Conservation (phyloP, 2,888 invertebrate species). For the Eudasyphora cyanicolor region DNA sequence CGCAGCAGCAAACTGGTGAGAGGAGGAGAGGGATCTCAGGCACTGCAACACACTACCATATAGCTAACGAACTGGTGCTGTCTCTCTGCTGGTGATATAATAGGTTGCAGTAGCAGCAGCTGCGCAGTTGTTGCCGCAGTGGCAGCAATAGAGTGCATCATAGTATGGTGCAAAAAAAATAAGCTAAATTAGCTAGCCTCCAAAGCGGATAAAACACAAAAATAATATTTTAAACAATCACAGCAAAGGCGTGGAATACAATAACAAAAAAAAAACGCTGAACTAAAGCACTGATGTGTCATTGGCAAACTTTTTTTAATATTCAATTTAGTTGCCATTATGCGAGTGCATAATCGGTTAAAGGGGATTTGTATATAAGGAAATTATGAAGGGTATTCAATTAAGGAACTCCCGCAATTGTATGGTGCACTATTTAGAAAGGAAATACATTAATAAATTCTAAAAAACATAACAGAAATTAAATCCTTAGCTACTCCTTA, state of each 20-base stretch:
- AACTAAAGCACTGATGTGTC: slow-evolving; percentile 16
- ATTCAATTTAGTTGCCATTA: background rate
- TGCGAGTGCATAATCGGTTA: no score
- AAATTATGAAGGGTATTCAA: no score
- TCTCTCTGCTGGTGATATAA: slow-evolving; percentile 52
- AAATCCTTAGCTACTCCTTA: no score
- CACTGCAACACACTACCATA: background rate
- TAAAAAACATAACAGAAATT: no score
- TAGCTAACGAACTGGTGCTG: slow-evolving; percentile 7
- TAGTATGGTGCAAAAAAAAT: slow-evolving; percentile 41
- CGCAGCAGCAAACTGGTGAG: slow-evolving; percentile 35
- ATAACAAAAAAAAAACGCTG: background rate
- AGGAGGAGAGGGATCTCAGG: background rate
- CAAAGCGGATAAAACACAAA: background rate
- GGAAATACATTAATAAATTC: no score
- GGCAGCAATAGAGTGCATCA: slow-evolving; percentile 47
- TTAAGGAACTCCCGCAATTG: no score
- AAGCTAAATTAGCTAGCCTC: slow-evolving; percentile 53
- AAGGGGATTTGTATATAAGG: no score
- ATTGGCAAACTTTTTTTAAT: slow-evolving; percentile 10
- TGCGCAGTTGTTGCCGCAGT: no score
- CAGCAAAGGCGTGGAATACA: background rate
- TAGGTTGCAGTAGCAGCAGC: slow-evolving; percentile 37
- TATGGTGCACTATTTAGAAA: no score
- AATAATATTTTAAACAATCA: background rate